Evolutionary conservation across 1,140 invertebrate genomes (phyloP), one percentile per base, ranked within the genome.

Genomic region (Drosophila pachea): DNA sequence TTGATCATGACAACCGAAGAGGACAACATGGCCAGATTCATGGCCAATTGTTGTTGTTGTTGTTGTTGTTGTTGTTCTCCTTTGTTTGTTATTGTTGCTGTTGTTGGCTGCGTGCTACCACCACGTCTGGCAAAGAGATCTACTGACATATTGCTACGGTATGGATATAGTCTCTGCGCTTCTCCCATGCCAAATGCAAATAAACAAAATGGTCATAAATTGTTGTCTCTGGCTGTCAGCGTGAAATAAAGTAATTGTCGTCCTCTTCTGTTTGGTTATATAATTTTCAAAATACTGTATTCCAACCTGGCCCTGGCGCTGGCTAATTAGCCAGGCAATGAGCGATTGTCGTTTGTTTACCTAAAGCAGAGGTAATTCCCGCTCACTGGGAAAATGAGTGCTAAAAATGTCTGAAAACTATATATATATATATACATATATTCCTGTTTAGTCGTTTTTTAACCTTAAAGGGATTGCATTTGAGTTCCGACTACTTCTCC

Each of bases 141-240:
- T 40, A 32, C 56, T 59, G 14, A 43, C 5, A 43, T 14, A 14
- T 12, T 32, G 22, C 22, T 22, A 22, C 3, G 22, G 16, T 16
- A 32, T 38, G 16, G 6, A 49, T 9, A 12, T 33, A 52, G 14
- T 14, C 29, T 40, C 59, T 35, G 22, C 50, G 11, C 31, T 9
- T 50, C 36, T 33, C 14, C 48, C 9, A 11, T 22, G 55, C 58
- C 43, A 67, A 68, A 60, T 22, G 49, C 61, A 84, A 84, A 84
- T 50, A 83, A 84, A 84, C 68, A 84, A 64, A 55, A 75, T 64
- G 33, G 43, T 59, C 65, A 68, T 74, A 81, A 82, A 72, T 78
- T 22, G 22, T 68, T 83, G 67, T 62, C 68, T 22, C 67, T 74
- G 48, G 61, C 56, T 69, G 67, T 53, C 66, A 74, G 68, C 52